Conservation (phyloP, 2,113 vertebrate genomes). For the Sturnira hondurensis region DNA sequence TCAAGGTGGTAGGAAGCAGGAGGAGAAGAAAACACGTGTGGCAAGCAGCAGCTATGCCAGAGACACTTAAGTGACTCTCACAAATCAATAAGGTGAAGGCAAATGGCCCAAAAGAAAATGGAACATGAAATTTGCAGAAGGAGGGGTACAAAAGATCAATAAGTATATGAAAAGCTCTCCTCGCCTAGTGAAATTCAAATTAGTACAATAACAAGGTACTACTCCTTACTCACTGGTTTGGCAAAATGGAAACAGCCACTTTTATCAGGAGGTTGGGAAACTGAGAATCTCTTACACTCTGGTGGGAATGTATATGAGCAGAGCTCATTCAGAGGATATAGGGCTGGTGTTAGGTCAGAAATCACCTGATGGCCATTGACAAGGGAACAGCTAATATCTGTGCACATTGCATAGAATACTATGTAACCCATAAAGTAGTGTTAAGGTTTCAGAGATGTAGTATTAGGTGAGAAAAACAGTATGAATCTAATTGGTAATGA, state of each 20-base stretch:
- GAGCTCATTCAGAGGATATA: not conserved
- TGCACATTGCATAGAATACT: not conserved
- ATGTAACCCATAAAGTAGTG: not conserved
- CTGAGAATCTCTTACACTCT: not conserved
- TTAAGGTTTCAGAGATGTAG: not conserved
- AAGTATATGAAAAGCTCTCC: not conserved
- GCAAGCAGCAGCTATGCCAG: not conserved
- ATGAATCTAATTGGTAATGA: not conserved
- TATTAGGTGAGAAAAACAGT: not conserved
- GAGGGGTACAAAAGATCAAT: not conserved
- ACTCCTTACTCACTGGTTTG: not conserved
- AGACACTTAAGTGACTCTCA: not conserved
- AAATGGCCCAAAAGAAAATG: not conserved
- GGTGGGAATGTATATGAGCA: not conserved
- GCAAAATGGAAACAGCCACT: not conserved
- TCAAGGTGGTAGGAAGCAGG: not conserved
- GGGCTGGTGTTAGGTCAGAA: not conserved
- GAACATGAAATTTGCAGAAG: not conserved
- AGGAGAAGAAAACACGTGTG: not conserved
- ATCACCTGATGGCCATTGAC: not conserved
- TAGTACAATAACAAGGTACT: conserved; percentile 6
- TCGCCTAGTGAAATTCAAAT: not conserved
- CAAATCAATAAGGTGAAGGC: not conserved
- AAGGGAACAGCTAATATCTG: not conserved
- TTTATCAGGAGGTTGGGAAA: not conserved